phyloP scores from a whole-genome alignment of 2,888 invertebrate species.

The Holacanthella duospinosa region DNA sequence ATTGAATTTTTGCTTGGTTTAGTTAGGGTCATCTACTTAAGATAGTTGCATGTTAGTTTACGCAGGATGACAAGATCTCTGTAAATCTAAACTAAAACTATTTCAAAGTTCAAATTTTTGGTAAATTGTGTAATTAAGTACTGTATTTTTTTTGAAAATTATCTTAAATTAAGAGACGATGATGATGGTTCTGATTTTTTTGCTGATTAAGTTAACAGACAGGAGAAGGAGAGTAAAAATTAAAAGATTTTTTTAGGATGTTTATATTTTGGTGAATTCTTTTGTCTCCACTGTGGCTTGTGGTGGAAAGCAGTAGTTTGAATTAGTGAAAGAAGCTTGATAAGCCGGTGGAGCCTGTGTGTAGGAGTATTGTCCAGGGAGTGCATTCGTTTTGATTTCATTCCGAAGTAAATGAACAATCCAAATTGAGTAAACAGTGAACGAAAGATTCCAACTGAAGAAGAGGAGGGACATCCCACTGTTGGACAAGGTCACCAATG shows the following conservation, averaged over 20 bases:
- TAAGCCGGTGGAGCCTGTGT: not conserved
- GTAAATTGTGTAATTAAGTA: too few relatives aligned
- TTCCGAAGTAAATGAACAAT: conserved; percentile 5
- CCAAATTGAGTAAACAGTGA: conserved; percentile 5
- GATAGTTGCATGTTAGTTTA: too few relatives aligned
- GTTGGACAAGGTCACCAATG: not conserved
- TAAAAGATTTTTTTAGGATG: not conserved
- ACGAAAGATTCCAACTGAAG: not conserved
- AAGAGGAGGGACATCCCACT: not conserved
- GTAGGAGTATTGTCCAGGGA: not conserved
- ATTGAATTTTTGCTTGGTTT: too few relatives aligned
- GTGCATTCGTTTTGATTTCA: conserved; percentile 9
- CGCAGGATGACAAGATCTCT: too few relatives aligned
- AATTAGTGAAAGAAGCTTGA: not conserved
- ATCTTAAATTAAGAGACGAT: not conserved
- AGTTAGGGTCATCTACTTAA: too few relatives aligned
- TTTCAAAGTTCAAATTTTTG: too few relatives aligned
- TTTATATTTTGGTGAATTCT: not conserved
- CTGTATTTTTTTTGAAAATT: not conserved
- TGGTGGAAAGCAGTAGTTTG: not conserved
- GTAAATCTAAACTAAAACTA: not conserved
- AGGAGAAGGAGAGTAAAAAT: too few relatives aligned
- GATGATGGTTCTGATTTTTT: not conserved
- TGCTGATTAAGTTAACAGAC: not conserved
- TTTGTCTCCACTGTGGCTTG: not conserved